These are phyloP conservation scores for Pangasius krempfi DNA, from an alignment of 2,797 vertebrate species.

Conservation along the genomic window DNA sequence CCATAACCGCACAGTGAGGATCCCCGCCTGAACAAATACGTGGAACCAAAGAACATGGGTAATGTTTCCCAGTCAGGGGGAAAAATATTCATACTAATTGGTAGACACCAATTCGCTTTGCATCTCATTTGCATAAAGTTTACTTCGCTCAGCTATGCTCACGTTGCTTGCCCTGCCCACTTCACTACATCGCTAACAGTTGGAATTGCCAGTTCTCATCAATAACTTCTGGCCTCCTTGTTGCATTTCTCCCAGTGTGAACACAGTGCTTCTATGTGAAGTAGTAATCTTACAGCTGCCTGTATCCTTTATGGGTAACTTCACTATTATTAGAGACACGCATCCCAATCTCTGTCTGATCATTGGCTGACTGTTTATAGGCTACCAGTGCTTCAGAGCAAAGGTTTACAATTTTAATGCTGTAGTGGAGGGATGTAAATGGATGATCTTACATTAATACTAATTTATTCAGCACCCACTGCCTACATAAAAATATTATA, in stretches of 20 bases:
- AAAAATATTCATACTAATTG: neutral
- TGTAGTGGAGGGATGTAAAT: neutral
- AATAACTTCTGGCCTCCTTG: neutral
- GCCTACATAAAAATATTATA: conserved; percentile 5
- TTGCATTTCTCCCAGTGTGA: neutral
- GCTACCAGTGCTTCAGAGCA: neutral
- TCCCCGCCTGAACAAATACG: neutral
- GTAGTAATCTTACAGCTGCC: neutral
- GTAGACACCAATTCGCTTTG: neutral
- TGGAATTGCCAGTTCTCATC: neutral
- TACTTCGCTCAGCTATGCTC: neutral
- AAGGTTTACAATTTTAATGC: neutral
- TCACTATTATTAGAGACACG: too few species aligned
- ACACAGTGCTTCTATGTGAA: neutral
- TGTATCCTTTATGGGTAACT: neutral
- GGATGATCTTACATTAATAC: neutral
- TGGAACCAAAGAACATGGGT: neutral
- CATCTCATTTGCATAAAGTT: neutral
- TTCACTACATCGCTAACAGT: neutral
- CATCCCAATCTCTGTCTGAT: neutral
- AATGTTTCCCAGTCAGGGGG: neutral
- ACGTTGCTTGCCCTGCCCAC: neutral
- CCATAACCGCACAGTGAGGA: neutral
- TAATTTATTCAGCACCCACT: neutral
- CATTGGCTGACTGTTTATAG: neutral